Percentiles rank a stretch among this genome's conserved stretches.
These are phyloP conservation scores for Limnephilus rhombicus DNA, from an alignment of 2,888 invertebrate species.

Conservation along the genomic window DNA sequence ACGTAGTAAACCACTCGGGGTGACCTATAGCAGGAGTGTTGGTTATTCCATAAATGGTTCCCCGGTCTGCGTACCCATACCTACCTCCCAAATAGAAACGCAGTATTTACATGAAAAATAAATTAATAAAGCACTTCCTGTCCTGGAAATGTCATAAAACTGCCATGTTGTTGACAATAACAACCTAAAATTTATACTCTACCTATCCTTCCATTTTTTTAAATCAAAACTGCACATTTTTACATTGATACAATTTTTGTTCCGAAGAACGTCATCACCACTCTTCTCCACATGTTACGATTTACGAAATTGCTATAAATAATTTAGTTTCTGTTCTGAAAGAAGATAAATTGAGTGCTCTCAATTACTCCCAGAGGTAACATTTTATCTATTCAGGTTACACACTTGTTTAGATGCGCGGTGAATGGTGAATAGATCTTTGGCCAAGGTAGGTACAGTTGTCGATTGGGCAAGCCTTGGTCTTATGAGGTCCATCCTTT, in stretches of 20 bases:
- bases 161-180: background rate
- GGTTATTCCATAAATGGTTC: too few species aligned
- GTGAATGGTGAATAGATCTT: conserved; percentile 18
- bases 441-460: background rate
- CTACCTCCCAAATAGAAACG: too few species aligned
- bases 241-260: background rate
- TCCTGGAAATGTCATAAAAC: background rate
- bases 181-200: background rate
- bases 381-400: conserved; percentile 4
- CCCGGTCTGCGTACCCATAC: too few species aligned
- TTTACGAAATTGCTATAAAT: background rate
- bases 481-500: conserved; percentile 18
- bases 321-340: background rate
- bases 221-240: background rate
- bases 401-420: background rate
- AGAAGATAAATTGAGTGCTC: conserved; percentile 12
- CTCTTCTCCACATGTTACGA: background rate
- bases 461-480: conserved; percentile 25
- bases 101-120: background rate
- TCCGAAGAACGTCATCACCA: background rate
- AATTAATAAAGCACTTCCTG: background rate
- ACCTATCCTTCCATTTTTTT: background rate
- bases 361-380: background rate
- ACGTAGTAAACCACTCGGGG: too few species aligned
- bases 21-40: too few species aligned